Evolutionary conservation across 1,140 invertebrate genomes (phyloP), one percentile per base, ranked within the genome.

Genomic region (Heliothis subflexa): DNA sequence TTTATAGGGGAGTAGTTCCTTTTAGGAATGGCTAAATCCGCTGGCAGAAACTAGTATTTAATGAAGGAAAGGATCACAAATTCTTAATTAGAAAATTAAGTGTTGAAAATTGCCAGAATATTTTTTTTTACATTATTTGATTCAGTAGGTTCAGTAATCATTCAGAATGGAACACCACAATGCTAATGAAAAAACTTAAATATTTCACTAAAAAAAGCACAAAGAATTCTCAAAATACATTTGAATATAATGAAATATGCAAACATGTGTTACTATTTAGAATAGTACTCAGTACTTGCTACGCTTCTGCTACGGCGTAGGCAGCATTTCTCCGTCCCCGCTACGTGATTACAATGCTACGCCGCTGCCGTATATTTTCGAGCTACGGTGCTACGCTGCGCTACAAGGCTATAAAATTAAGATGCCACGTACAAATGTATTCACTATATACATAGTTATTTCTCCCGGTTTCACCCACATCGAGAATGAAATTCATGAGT

Each of bases 301-400:
- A 40, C 33, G 28, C 3, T 62, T 40, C 59, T 62, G 59, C 62
- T 50, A 66, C 45, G 62, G 45, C 62, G 45, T 25, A 68, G 64
- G 45, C 64, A 47, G 64, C 47, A 68, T 50, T 68, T 68, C 64
- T 68, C 64, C 45, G 61, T 62, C 40, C 33, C 61, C 13, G 64
- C 64, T 68, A 68, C 64, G 64, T 68, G 64, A 50, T 50, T 68
- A 68, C 64, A 50, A 50, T 68, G 64, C 64, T 68, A 68, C 64
- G 64, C 47, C 45, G 64, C 49, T 21, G 64, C 28, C 33, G 33
- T 40, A 40, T 40, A 40, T 40, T 40, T 40, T 40, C 33, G 28
- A 14, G 62, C 45, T 66, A 47, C 62, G 62, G 47, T 33, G 18
- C 62, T 66, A 66, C 62, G 40, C 59, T 21, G 62, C 21, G 64